phyloP scores from a whole-genome alignment of 2,113 vertebrate species.

The Leptosomus discolor region DNA sequence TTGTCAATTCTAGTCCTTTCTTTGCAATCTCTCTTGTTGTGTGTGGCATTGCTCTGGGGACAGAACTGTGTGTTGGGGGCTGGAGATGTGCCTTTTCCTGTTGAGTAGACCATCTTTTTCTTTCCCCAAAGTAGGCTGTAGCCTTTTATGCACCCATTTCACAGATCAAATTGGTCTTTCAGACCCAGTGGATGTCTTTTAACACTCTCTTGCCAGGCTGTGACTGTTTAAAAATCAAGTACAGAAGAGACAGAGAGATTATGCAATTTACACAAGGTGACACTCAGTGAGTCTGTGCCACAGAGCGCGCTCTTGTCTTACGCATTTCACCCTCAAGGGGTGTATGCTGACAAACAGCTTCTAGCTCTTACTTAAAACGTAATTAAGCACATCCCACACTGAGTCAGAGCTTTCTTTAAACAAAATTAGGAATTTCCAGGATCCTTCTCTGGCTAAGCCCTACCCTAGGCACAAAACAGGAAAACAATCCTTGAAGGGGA shows the following conservation, averaged over 20 bases:
- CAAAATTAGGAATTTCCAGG: not conserved
- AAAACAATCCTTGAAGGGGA: not conserved
- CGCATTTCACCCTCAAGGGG: not conserved
- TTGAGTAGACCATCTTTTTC: not conserved
- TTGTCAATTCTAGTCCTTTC: not conserved
- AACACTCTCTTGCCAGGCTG: not conserved
- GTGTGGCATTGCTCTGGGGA: not conserved
- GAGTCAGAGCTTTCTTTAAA: not conserved
- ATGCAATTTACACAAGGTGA: not conserved
- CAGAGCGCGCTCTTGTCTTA: not conserved
- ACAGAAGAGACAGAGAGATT: not conserved
- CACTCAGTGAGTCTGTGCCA: not conserved
- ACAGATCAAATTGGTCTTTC: not conserved
- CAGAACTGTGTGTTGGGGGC: not conserved
- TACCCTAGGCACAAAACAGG: not conserved
- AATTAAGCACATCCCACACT: not conserved
- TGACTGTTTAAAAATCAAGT: not conserved
- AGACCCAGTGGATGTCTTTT: not conserved
- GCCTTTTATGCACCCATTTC: not conserved
- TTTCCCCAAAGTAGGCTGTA: not conserved
- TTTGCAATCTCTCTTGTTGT: not conserved
- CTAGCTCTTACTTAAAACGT: not conserved
- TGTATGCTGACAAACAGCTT: not conserved
- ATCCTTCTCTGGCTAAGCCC: not conserved
- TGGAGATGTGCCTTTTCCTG: not conserved